A percentile compares a stretch with the other conserved stretches of the same genome.
These are phyloP conservation scores for Sipha flava DNA, from an alignment of 1,140 invertebrate genomes.

Conservation along the genomic window DNA sequence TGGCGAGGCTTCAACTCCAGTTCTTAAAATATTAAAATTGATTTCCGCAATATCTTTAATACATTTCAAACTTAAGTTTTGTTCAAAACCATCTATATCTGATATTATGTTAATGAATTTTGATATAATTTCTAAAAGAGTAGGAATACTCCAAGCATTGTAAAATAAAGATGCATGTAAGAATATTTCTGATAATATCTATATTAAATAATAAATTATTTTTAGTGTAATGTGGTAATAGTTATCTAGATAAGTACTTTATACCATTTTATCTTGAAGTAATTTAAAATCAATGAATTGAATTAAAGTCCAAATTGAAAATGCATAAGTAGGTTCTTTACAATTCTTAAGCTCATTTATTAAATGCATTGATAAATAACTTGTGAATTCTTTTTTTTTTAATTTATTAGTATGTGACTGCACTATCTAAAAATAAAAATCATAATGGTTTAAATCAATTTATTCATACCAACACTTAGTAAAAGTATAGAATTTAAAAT, in stretches of 20 bases:
- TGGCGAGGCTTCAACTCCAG: neutral
- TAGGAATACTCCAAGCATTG: neutral
- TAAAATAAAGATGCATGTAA: neutral
- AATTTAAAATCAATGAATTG: constrained; percentile 10
- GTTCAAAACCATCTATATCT: neutral
- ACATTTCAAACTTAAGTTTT: neutral
- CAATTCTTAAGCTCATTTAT: constrained; percentile 3
- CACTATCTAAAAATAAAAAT: neutral
- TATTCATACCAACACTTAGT: no score
- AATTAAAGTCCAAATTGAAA: neutral
- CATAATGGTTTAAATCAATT: no score
- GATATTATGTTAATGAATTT: neutral
- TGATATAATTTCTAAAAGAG: constrained; percentile 4
- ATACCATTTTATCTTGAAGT: neutral
- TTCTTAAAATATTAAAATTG: neutral
- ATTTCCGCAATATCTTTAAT: neutral
- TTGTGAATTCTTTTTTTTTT: constrained; percentile 1
- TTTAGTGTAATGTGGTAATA: no score
- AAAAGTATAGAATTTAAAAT: no score
- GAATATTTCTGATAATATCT: neutral
- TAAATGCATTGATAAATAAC: neutral
- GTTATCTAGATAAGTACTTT: no score
- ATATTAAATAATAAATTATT: no score
- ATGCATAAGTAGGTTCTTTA: neutral
- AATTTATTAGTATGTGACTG: neutral